Percentiles rank a stretch among this genome's conserved stretches.
phyloP scores from a whole-genome alignment of 2,888 invertebrate species.

The Nycteola revayana region DNA sequence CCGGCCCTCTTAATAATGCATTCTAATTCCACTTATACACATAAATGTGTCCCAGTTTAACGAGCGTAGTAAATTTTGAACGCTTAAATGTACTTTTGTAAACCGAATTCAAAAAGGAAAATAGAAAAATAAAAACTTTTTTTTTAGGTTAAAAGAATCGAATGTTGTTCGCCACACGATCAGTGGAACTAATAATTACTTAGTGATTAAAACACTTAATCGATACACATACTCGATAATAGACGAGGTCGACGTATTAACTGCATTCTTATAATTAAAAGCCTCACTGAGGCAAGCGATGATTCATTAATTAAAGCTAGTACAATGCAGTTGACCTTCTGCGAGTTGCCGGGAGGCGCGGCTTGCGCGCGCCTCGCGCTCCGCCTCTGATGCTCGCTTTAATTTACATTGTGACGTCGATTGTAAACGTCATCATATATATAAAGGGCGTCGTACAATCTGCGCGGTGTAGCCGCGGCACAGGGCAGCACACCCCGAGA shows the following conservation, averaged over 20 bases:
- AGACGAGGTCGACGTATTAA: not conserved
- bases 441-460: slow-evolving; percentile 49
- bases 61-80: slow-evolving; percentile 2
- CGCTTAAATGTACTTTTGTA: not conserved
- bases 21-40: slow-evolving; percentile 13
- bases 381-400: slow-evolving; percentile 26
- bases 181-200: no score
- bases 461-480: slow-evolving; percentile 39
- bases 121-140: not conserved
- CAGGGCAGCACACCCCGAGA: slow-evolving; percentile 42
- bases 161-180: not conserved
- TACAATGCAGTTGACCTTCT: slow-evolving; percentile 14
- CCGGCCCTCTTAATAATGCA: slow-evolving; percentile 19
- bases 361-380: slow-evolving; percentile 5
- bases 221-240: not conserved
- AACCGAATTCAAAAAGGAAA: no score
- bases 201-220: not conserved
- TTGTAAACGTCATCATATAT: slow-evolving; percentile 57
- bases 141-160: not conserved
- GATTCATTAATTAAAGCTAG: not conserved
- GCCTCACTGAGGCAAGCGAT: not conserved
- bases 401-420: slow-evolving; percentile 55
- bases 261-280: not conserved
- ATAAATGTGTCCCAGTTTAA: slow-evolving; percentile 9
- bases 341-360: slow-evolving; percentile 3